Percentiles rank a stretch among this genome's conserved stretches.
Evolutionary conservation across 1,140 invertebrate species (phyloP).

Genomic region (Papilio machaon): DNA sequence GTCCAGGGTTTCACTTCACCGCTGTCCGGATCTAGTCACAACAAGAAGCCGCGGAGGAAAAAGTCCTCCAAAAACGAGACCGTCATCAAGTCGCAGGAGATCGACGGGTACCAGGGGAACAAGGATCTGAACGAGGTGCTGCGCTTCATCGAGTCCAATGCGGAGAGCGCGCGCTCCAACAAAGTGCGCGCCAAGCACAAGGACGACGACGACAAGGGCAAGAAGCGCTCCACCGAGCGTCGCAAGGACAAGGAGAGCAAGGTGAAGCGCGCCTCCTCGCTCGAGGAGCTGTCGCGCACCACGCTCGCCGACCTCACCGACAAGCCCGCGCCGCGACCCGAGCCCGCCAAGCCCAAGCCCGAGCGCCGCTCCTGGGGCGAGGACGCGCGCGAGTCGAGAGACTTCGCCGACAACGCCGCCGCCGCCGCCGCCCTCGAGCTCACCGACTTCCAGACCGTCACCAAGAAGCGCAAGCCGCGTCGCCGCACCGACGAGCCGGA

Average conservation of each 20-base stretch:
- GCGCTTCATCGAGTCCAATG: constrained; percentile 83
- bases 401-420: constrained; percentile 69
- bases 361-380: constrained; percentile 70
- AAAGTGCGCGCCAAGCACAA: constrained; percentile 73
- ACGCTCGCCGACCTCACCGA: constrained; percentile 86
- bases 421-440: constrained; percentile 68
- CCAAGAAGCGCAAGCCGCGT: constrained; percentile 87
- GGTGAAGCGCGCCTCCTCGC: constrained; percentile 85
- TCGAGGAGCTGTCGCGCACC: constrained; percentile 88
- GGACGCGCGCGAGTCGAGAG: constrained; percentile 52
- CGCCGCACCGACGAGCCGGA: constrained; percentile 79
- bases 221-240: constrained; percentile 76
- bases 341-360: constrained; percentile 49
- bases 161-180: constrained; percentile 62
- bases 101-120: constrained; percentile 85
- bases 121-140: constrained; percentile 83
- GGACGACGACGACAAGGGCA: constrained; percentile 72
- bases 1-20: constrained; percentile 81
- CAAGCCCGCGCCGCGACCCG: constrained; percentile 49
- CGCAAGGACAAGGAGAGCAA: constrained; percentile 78
- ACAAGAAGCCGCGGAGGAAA: constrained; percentile 82
- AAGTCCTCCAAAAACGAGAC: constrained; percentile 84
- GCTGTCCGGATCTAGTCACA: constrained; percentile 81
- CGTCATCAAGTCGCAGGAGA: constrained; percentile 84
- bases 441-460: constrained; percentile 87